A percentile compares a stretch with the other conserved stretches of the same genome.
These are phyloP conservation scores for Lycaon pictus DNA, from an alignment of 2,113 vertebrate genomes.

Conservation along the genomic window DNA sequence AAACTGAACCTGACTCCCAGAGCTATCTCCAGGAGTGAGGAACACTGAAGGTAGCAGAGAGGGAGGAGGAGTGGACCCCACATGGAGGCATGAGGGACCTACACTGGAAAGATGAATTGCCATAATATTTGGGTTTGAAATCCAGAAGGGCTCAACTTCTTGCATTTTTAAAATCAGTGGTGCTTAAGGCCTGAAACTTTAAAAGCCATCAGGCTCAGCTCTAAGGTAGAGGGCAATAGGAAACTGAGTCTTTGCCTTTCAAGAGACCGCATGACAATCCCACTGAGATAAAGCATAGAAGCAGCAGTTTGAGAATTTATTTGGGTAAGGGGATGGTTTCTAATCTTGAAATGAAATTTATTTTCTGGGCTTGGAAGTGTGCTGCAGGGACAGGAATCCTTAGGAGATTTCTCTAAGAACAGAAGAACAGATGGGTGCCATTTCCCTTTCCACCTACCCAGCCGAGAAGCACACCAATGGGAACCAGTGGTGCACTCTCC, in stretches of 20 bases:
- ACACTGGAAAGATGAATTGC: background rate
- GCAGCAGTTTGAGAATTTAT: background rate
- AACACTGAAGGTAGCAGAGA: background rate
- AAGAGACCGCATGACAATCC: background rate
- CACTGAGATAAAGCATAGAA: background rate
- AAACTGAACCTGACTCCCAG: background rate
- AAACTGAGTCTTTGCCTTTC: background rate
- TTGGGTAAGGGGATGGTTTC: background rate
- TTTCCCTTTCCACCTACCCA: background rate
- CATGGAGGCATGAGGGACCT: background rate
- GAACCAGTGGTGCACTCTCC: background rate
- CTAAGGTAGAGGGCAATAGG: background rate
- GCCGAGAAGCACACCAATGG: background rate
- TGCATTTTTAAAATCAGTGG: background rate
- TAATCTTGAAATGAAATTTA: background rate
- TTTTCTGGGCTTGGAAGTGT: background rate
- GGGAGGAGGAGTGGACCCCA: background rate
- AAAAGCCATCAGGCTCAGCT: background rate
- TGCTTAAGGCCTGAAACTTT: background rate
- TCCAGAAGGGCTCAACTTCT: background rate
- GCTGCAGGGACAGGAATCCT: background rate
- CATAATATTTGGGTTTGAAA: background rate
- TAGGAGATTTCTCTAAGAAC: background rate
- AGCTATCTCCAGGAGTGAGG: background rate
- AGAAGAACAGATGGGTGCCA: background rate